Evolutionary conservation across 2,797 vertebrate genomes (phyloP).

Genomic region (Champsocephalus esox): DNA sequence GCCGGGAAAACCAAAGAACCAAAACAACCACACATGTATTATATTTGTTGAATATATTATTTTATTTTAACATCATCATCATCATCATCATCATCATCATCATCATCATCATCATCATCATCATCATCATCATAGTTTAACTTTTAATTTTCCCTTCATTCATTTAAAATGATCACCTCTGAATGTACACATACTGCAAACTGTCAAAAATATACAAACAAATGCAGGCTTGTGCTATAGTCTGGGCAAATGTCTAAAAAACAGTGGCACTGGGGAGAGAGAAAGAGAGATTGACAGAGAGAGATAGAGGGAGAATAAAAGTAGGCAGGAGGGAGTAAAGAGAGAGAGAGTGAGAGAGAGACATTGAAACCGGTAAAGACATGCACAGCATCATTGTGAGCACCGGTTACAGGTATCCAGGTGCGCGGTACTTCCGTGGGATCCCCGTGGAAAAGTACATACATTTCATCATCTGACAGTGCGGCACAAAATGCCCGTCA

Average conservation of each 20-base stretch:
- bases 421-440: conserved; percentile 76
- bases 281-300: conserved; percentile 35
- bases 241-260: conserved; percentile 89
- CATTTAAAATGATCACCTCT: conserved; percentile 89
- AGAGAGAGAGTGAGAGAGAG: conserved; percentile 61
- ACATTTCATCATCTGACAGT: conserved; percentile 77
- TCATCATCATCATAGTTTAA: conserved; percentile 82
- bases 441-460: conserved; percentile 79
- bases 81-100: conserved; percentile 79
- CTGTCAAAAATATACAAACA: conserved; percentile 91
- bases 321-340: conserved; percentile 17
- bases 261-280: conserved; percentile 85
- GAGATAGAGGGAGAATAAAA: conserved; percentile 36
- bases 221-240: conserved; percentile 91
- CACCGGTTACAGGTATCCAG: conserved; percentile 74
- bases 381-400: conserved; percentile 87
- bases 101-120: conserved; percentile 74
- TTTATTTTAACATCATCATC: conserved; percentile 84
- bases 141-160: conserved; percentile 86
- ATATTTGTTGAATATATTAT: conserved; percentile 87
- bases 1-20: not conserved
- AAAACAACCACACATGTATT: conserved; percentile 31
- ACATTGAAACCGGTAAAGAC: conserved; percentile 85
- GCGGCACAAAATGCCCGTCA: conserved; percentile 78
- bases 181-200: conserved; percentile 90